A percentile compares a stretch with the other conserved stretches of the same genome.
These are phyloP conservation scores for Amphipoea lucens DNA, from an alignment of 2,888 invertebrate species.

Conservation along the genomic window DNA sequence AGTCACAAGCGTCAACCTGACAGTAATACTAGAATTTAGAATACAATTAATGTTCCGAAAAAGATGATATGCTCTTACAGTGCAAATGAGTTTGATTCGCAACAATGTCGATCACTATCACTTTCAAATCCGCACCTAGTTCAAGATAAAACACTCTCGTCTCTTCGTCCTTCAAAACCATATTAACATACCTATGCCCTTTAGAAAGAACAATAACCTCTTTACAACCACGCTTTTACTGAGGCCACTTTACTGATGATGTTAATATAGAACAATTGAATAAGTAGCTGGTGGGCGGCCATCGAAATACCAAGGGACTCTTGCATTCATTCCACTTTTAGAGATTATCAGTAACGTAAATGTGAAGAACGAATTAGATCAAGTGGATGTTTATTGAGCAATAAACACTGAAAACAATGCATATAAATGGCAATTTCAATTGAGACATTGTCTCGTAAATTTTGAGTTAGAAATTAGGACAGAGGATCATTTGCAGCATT, in stretches of 20 bases:
- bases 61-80: too few relatives aligned
- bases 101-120: too few relatives aligned
- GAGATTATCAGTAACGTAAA: slow-evolving; percentile 27
- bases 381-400: slow-evolving; percentile 3
- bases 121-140: background rate
- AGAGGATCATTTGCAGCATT: background rate
- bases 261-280: slow-evolving; percentile 77
- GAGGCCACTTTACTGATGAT: slow-evolving; percentile 57
- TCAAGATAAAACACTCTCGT: background rate
- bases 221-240: slow-evolving; percentile 45
- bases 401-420: background rate
- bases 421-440: background rate
- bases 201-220: slow-evolving; percentile 41
- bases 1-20: too few relatives aligned
- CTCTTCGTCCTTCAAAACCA: slow-evolving; percentile 4
- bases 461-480: background rate
- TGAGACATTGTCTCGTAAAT: background rate
- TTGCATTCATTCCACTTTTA: slow-evolving; percentile 67
- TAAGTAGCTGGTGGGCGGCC: slow-evolving; percentile 74
- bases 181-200: slow-evolving; percentile 42
- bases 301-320: slow-evolving; percentile 72
- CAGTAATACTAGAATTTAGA: too few relatives aligned
- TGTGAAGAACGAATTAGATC: slow-evolving; percentile 18
- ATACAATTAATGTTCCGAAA: too few relatives aligned
- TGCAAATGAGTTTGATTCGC: too few relatives aligned